Evolutionary conservation across 2,113 vertebrate genomes (phyloP).

Genomic region (Serinus canaria): DNA sequence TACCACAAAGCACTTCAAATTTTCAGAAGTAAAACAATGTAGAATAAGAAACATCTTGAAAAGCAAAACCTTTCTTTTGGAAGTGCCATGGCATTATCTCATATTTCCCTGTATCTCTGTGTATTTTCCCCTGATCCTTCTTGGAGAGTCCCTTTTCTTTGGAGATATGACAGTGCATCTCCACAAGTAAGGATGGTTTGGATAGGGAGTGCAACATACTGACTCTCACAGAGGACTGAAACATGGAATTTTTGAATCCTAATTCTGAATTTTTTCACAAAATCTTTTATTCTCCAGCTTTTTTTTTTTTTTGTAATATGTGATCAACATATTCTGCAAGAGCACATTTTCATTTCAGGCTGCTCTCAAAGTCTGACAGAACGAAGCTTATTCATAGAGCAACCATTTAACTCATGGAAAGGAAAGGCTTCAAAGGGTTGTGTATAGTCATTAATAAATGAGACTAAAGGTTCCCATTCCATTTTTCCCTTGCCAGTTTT

Average conservation of each 20-base stretch:
- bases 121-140: neutral
- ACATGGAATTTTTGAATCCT: neutral
- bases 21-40: neutral
- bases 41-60: neutral
- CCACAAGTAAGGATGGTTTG: neutral
- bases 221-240: neutral
- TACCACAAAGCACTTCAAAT: neutral
- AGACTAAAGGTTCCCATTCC: neutral
- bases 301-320: neutral
- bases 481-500: neutral
- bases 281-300: neutral
- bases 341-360: slow-evolving; percentile 6
- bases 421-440: neutral
- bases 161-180: neutral
- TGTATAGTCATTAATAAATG: slow-evolving; percentile 4
- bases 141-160: neutral
- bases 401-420: neutral
- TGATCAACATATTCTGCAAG: neutral
- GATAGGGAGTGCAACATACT: neutral
- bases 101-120: neutral
- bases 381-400: neutral
- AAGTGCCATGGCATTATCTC: neutral
- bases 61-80: neutral
- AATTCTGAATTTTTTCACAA: neutral
- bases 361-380: slow-evolving; percentile 9